Evolutionary conservation across 2,888 invertebrate species (phyloP).

Genomic region (Lithodes maja): DNA sequence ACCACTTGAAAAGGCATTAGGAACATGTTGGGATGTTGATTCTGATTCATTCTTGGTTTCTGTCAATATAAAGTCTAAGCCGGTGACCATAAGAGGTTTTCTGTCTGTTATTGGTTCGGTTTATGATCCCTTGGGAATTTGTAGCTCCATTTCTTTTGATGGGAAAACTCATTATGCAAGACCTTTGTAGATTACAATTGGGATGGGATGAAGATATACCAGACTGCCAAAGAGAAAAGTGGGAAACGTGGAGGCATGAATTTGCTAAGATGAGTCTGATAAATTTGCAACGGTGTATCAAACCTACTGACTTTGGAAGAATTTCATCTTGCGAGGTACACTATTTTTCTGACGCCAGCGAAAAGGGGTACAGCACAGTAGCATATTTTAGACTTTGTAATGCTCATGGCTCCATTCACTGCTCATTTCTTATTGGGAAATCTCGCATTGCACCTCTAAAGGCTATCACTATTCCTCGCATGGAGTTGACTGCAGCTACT

Average conservation of each 20-base stretch:
- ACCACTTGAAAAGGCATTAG: neutral
- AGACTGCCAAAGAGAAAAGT: neutral
- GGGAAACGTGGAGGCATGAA: neutral
- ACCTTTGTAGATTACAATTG: neutral
- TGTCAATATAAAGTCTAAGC: neutral
- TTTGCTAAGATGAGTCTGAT: neutral
- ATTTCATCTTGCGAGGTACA: neutral
- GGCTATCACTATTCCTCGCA: conserved; percentile 11
- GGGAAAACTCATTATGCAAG: neutral
- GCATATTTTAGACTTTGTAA: conserved; percentile 14
- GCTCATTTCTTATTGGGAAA: conserved; percentile 8
- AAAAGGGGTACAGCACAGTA: conserved; percentile 11
- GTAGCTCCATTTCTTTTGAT: neutral
- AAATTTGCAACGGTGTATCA: neutral
- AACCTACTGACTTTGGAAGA: neutral
- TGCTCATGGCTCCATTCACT: neutral
- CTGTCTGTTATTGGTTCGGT: neutral
- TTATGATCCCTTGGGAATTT: conserved; percentile 3
- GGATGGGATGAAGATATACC: neutral
- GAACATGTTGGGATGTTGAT: neutral
- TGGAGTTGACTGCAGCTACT: neutral
- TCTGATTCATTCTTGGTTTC: neutral
- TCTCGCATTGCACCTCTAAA: conserved; percentile 13
- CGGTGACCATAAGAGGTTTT: neutral
- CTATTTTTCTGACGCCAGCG: conserved; percentile 25